Percentiles rank a stretch among this genome's conserved stretches.
Conservation (phyloP, 1,140 invertebrate species). For the Microvelia longipes region DNA sequence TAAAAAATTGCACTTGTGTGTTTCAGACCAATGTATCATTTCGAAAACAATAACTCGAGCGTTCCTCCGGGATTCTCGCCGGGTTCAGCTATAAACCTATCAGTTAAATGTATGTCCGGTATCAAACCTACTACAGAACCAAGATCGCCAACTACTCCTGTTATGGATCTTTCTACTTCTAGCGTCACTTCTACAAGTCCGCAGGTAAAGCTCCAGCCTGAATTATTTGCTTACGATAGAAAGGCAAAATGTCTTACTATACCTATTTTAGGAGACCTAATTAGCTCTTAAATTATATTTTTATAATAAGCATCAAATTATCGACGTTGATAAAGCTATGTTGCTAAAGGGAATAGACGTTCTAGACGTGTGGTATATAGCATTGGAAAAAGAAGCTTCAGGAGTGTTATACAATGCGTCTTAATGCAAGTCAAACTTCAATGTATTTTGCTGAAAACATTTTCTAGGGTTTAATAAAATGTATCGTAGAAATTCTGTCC, state of each 20-base stretch:
- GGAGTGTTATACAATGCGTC: too few relatives aligned
- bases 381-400: too few relatives aligned
- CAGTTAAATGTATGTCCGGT: slow-evolving; percentile 60
- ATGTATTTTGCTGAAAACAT: too few relatives aligned
- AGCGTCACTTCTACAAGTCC: slow-evolving; percentile 67
- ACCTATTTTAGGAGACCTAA: background rate
- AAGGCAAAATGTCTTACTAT: background rate
- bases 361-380: too few relatives aligned
- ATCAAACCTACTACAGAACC: slow-evolving; percentile 28
- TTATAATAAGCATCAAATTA: too few relatives aligned
- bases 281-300: background rate
- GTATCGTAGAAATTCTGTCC: too few relatives aligned
- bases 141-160: slow-evolving; percentile 33
- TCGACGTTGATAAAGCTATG: too few relatives aligned
- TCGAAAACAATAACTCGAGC: slow-evolving; percentile 34
- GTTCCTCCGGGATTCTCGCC: slow-evolving; percentile 52
- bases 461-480: too few relatives aligned
- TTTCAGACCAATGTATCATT: slow-evolving; percentile 60
- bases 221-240: background rate
- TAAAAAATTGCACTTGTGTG: too few relatives aligned
- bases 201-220: slow-evolving; percentile 48
- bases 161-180: slow-evolving; percentile 73
- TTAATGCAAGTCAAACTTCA: too few relatives aligned
- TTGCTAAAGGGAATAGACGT: too few relatives aligned
- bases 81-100: slow-evolving; percentile 52